Conservation (phyloP, 2,888 invertebrate species). For the Drosophila lacicola region DNA sequence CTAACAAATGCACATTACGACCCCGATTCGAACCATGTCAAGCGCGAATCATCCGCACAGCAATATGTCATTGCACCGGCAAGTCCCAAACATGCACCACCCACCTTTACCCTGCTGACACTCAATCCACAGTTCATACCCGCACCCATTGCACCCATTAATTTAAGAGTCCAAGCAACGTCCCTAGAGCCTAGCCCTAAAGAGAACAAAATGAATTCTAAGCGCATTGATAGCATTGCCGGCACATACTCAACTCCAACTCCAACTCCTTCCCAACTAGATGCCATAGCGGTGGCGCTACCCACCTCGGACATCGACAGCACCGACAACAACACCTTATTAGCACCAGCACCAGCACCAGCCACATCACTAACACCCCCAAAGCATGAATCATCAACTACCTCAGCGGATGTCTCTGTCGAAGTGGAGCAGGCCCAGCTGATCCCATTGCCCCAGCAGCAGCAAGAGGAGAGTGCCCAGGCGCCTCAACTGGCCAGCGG, state of each 20-base stretch:
- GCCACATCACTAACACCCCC: conserved; percentile 76
- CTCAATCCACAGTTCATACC: conserved; percentile 45
- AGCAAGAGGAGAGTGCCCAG: conserved; percentile 48
- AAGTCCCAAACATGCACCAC: conserved; percentile 55
- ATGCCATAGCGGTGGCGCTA: conserved; percentile 84
- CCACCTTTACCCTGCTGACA: conserved; percentile 63
- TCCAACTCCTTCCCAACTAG: conserved; percentile 83
- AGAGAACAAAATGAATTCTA: conserved; percentile 36
- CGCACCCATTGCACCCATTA: background rate
- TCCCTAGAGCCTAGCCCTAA: conserved; percentile 20
- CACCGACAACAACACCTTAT: conserved; percentile 58
- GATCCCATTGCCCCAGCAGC: conserved; percentile 41
- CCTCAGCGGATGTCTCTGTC: conserved; percentile 60
- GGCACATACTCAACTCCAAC: conserved; percentile 79
- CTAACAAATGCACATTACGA: conserved; percentile 31
- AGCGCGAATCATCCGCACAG: conserved; percentile 45
- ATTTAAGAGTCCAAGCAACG: conserved; percentile 5
- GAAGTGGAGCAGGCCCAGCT: conserved; percentile 81
- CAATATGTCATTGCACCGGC: conserved; percentile 61
- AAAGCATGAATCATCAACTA: conserved; percentile 55
- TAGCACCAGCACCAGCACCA: conserved; percentile 56
- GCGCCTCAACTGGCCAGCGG: conserved; percentile 33
- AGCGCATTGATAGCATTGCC: conserved; percentile 69
- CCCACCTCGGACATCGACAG: conserved; percentile 49
- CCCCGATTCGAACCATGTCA: conserved; percentile 31